Percentiles rank a stretch among this genome's conserved stretches.
Evolutionary conservation across 2,113 vertebrate species (phyloP).

Genomic region (Neogale vison): DNA sequence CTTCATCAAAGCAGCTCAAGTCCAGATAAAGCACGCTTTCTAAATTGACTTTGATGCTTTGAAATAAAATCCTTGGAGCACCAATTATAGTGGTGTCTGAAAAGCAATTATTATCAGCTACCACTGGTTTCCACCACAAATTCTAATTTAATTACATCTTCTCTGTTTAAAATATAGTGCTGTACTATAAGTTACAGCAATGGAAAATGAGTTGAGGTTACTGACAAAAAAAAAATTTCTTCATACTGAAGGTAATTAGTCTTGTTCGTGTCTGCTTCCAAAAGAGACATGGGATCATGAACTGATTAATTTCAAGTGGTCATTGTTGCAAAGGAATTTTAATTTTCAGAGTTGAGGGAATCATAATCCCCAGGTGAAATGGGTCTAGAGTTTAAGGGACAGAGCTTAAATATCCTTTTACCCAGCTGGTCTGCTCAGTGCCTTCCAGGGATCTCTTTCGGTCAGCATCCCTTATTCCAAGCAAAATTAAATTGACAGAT

Average conservation of each 20-base stretch:
- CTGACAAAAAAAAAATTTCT: constrained; percentile 51
- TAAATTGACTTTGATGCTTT: constrained; percentile 76
- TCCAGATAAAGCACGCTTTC: constrained; percentile 76
- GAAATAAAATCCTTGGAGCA: constrained; percentile 83
- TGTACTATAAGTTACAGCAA: neutral
- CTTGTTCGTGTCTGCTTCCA: constrained; percentile 70
- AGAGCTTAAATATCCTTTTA: constrained; percentile 28
- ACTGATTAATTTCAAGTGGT: constrained; percentile 80
- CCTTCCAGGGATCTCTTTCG: neutral
- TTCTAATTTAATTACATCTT: constrained; percentile 83
- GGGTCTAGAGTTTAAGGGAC: constrained; percentile 24
- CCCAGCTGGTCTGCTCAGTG: neutral
- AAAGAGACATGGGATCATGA: constrained; percentile 76
- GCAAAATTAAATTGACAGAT: constrained; percentile 55
- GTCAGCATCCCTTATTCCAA: neutral
- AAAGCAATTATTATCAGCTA: constrained; percentile 81
- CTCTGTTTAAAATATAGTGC: constrained; percentile 68
- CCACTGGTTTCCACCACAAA: constrained; percentile 50
- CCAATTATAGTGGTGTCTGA: constrained; percentile 78
- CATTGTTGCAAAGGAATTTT: constrained; percentile 73
- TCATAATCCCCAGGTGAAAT: constrained; percentile 43
- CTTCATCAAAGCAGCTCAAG: constrained; percentile 77
- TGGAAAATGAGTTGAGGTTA: constrained; percentile 36
- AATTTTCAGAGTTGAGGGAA: constrained; percentile 58
- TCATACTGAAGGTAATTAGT: constrained; percentile 80